phyloP scores from a whole-genome alignment of 2,113 vertebrate species.

The Alligator mississippiensis region DNA sequence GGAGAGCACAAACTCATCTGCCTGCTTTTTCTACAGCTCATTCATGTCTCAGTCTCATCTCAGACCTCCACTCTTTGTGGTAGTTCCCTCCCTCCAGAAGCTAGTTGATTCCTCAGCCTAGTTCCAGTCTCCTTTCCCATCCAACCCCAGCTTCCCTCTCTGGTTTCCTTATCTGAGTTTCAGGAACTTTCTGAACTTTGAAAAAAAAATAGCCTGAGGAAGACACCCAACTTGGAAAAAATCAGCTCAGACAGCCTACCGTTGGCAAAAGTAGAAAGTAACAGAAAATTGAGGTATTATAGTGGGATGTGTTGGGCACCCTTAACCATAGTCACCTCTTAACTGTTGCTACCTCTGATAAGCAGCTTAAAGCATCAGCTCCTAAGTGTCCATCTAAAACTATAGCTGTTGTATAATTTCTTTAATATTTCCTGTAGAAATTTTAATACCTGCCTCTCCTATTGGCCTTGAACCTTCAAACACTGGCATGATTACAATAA shows the following conservation, averaged over 20 bases:
- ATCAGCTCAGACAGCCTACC: fast-evolving
- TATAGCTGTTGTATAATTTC: neutral
- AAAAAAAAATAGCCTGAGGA: neutral
- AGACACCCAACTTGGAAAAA: neutral
- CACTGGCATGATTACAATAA: neutral
- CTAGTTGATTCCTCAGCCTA: fast-evolving
- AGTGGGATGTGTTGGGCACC: neutral
- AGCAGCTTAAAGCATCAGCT: neutral
- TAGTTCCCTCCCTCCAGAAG: neutral
- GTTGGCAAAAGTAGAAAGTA: neutral
- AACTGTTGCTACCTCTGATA: neutral
- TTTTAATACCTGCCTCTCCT: neutral
- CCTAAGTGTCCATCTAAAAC: neutral
- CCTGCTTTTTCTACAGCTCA: neutral
- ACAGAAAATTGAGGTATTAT: neutral
- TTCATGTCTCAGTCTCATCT: neutral
- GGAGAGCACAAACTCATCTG: fast-evolving
- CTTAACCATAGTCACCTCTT: neutral
- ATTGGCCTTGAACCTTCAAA: neutral
- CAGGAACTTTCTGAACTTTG: neutral
- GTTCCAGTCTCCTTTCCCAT: neutral
- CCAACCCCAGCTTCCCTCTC: neutral
- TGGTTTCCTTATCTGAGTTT: neutral
- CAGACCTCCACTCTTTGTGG: neutral
- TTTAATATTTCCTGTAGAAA: neutral